A percentile compares a stretch with the other conserved stretches of the same genome.
These are phyloP conservation scores for Lemur catta DNA, from an alignment of 2,797 vertebrate genomes.

Conservation along the genomic window DNA sequence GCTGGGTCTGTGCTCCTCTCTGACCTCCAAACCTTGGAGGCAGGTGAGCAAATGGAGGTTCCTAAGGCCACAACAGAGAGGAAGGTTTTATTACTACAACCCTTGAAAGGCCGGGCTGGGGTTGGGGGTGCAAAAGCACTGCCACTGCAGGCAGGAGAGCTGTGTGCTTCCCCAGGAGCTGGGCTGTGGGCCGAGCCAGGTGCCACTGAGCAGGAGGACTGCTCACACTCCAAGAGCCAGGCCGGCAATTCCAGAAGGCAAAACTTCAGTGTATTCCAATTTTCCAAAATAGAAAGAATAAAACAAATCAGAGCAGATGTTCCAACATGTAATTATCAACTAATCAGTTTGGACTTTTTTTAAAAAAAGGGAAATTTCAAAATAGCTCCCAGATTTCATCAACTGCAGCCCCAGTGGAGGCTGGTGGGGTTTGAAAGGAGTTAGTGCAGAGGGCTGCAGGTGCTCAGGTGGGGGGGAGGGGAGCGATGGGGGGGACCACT, in stretches of 20 bases:
- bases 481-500: accelerated
- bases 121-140: accelerated
- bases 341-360: constrained; percentile 72
- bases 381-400: constrained; percentile 67
- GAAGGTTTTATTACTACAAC: background rate
- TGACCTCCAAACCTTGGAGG: background rate
- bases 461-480: constrained; percentile 2
- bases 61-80: background rate
- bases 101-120: background rate
- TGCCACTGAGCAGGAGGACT: constrained; percentile 1
- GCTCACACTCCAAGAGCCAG: background rate
- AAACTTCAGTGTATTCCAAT: constrained; percentile 71
- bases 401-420: constrained; percentile 3
- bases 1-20: accelerated
- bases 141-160: background rate
- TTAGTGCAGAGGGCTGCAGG: background rate
- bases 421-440: background rate
- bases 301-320: constrained; percentile 81
- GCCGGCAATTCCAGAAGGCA: constrained; percentile 67
- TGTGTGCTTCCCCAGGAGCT: background rate
- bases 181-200: constrained; percentile 65
- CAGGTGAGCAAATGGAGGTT: background rate
- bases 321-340: constrained; percentile 78
- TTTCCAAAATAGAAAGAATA: constrained; percentile 78
- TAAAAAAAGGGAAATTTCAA: constrained; percentile 44